A percentile compares a stretch with the other conserved stretches of the same genome.
Evolutionary conservation across 1,140 invertebrate genomes (phyloP).

Genomic region (Eurosta solidaginis): DNA sequence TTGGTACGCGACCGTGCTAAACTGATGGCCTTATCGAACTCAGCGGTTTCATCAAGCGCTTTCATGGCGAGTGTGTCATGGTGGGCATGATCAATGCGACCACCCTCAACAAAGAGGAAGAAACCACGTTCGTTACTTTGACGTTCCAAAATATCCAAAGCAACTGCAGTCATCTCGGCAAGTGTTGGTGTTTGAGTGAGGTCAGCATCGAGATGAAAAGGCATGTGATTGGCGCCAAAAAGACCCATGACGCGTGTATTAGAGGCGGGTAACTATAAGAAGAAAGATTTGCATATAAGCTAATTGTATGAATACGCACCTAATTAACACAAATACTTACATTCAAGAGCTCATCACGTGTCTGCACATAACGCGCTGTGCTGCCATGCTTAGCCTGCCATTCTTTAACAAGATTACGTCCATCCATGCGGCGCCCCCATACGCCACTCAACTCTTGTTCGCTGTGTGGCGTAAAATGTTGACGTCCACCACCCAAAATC

Average conservation of each 20-base stretch:
- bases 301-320: neutral
- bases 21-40: slow-evolving; percentile 71
- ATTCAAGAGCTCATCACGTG: slow-evolving; percentile 62
- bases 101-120: slow-evolving; percentile 70
- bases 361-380: slow-evolving; percentile 68
- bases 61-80: slow-evolving; percentile 68
- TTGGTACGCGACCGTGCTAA: slow-evolving; percentile 66
- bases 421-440: slow-evolving; percentile 65
- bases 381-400: slow-evolving; percentile 65
- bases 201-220: slow-evolving; percentile 62
- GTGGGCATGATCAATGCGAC: slow-evolving; percentile 76
- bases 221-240: slow-evolving; percentile 63
- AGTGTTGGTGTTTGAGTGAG: slow-evolving; percentile 69
- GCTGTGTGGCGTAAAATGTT: slow-evolving; percentile 65
- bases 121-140: slow-evolving; percentile 74
- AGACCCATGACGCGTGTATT: slow-evolving; percentile 62
- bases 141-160: slow-evolving; percentile 71
- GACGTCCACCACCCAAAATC: slow-evolving; percentile 75
- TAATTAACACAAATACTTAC: slow-evolving; percentile 50
- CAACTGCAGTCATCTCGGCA: slow-evolving; percentile 74
- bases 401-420: slow-evolving; percentile 74
- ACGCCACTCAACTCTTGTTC: slow-evolving; percentile 61
- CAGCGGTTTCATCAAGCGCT: slow-evolving; percentile 72
- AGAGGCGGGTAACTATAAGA: slow-evolving; percentile 43
- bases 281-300: neutral